phyloP scores from a whole-genome alignment of 2,888 invertebrate species.

The Polydrusus pterygomalis region DNA sequence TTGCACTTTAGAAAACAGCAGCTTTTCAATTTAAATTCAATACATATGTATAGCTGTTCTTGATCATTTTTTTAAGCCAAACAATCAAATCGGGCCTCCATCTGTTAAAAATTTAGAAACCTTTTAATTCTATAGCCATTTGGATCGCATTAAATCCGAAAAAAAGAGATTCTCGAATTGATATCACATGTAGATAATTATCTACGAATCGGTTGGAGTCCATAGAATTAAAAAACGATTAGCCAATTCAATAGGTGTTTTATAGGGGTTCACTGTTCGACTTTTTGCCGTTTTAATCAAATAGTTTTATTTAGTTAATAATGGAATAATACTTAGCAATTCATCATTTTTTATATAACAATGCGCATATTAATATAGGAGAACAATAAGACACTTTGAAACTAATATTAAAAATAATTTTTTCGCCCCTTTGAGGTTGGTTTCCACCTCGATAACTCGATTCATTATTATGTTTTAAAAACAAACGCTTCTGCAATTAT shows the following conservation, averaged over 20 bases:
- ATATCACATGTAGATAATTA: slow-evolving; percentile 64
- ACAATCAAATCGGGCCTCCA: slow-evolving; percentile 7
- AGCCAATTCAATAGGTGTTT: slow-evolving; percentile 38
- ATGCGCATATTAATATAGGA: too few relatives aligned
- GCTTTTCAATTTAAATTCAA: too few relatives aligned
- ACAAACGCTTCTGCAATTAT: too few relatives aligned
- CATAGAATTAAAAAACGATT: slow-evolving; percentile 52
- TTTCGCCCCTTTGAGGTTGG: too few relatives aligned
- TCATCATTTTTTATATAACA: background rate
- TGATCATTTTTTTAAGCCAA: background rate
- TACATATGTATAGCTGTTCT: background rate
- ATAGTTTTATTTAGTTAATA: background rate
- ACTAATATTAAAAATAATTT: too few relatives aligned
- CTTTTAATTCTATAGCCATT: slow-evolving; percentile 20
- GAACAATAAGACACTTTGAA: too few relatives aligned
- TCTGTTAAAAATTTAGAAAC: slow-evolving; percentile 19
- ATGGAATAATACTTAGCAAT: background rate
- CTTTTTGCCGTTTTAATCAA: slow-evolving; percentile 2
- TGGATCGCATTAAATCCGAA: slow-evolving; percentile 8
- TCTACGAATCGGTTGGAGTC: slow-evolving; percentile 60
- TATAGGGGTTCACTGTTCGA: slow-evolving; percentile 44
- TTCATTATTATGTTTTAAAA: too few relatives aligned
- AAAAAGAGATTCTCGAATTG: slow-evolving; percentile 58
- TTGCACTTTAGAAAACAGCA: too few relatives aligned
- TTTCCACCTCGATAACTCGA: too few relatives aligned